Evolutionary conservation across 2,113 vertebrate species (phyloP).

Genomic region (Apteryx owenii): DNA sequence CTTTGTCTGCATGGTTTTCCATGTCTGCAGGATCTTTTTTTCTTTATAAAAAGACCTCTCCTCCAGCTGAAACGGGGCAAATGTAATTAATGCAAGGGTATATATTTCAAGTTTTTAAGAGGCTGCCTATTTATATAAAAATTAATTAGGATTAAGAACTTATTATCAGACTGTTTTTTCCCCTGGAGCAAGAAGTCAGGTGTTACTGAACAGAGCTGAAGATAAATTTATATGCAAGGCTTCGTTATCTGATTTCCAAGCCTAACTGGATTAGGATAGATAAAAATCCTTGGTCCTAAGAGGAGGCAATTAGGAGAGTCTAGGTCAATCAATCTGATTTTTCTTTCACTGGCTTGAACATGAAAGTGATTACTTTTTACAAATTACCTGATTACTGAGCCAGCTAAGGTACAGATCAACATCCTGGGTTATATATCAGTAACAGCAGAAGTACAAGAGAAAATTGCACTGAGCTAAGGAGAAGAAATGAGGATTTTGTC

Average conservation of each 20-base stretch:
- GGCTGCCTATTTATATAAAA: neutral
- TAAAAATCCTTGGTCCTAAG: neutral
- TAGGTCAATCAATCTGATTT: neutral
- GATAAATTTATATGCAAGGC: rapidly evolving
- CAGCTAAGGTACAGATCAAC: neutral
- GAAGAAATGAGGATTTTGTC: neutral
- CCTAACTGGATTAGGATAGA: neutral
- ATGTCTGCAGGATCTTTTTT: neutral
- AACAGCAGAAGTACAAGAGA: neutral
- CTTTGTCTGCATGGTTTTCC: neutral
- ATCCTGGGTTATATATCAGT: neutral
- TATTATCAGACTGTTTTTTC: neutral
- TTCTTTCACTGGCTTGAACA: neutral
- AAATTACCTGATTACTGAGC: neutral
- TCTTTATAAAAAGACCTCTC: neutral
- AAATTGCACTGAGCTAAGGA: neutral
- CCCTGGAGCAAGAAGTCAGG: neutral
- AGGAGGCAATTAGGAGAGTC: neutral
- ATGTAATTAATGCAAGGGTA: neutral
- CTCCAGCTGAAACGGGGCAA: neutral
- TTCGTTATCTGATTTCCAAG: neutral
- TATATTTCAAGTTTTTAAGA: neutral
- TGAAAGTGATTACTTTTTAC: neutral
- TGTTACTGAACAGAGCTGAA: neutral
- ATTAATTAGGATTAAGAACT: neutral